Base-by-base conservation (phyloP, 2,888 invertebrate genomes). In the Machimus rusticus region DNA sequence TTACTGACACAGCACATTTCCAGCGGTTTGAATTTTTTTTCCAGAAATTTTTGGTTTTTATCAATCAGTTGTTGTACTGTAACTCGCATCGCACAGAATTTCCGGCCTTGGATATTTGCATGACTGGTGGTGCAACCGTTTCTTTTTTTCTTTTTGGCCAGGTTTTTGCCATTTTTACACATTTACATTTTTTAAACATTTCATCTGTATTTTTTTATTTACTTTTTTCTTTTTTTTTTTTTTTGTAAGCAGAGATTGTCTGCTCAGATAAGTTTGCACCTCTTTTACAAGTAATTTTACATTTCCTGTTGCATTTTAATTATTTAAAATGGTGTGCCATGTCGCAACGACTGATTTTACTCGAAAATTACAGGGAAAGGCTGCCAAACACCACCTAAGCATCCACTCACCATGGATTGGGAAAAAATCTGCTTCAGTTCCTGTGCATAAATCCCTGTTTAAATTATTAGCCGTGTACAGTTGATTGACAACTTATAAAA, bases 1-100 rank as follows among this genome's bases (percentile, higher is more conserved):
- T 92, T 91, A 90, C 90, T 89, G 90, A 90, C 90, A 89, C 89
- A 89, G 89, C 89, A 86, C 74, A 86, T 86, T 86, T 57, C 86
- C 77, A 77, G 55, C 23, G 78, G 85, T 74, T 85, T 85, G 85
- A 39, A 74, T 74, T 31, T 85, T 85, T 37, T 51, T n/a, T 46
- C 12, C 39, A 19, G 85, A 39, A 34, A 66, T 28, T 23, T 66
- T 51, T 39, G 74, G 14, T 85, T 85, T 84, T 85, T 85, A 85
- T 85, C 85, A 85, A 85, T 85, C 85, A 85, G 74, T 85, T 46
- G 81, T 84, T 82, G 82, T 85, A 74, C 74, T 74, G 85, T 51
- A 74, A 74, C 31, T 85, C 74, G 74, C 66, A 39, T 85, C 74
- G 74, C 66, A 39, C 8, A 74, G 28, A 85, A 74, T 74, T 85